Evolutionary conservation across 2,888 invertebrate species (phyloP), one percentile per base, ranked within the genome.

Genomic region (Melinaea marsaeus): DNA sequence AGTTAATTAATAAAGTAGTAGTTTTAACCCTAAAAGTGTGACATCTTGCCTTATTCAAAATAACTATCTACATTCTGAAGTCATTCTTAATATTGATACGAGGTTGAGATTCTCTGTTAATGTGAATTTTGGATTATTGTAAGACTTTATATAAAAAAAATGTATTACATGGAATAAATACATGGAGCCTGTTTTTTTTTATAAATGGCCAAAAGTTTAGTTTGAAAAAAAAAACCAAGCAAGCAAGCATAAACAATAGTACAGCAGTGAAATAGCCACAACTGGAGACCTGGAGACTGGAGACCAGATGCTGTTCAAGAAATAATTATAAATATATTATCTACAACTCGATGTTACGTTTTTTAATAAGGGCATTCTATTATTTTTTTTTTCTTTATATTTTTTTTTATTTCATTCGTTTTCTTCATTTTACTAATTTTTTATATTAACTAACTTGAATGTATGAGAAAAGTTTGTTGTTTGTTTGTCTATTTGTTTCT

Each of bases 371-470:
- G 7, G 7, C 37, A 37, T 37, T 37, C 4, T 3, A 4, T 51
- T 9, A 13, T 59, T 51, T 59, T 37, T 13, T 11, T n/a, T n/a
- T 59, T 48, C 4, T 51, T 47, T 59, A 35, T 34, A 35, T 51
- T 33, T 56, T 56, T 35, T 32, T 48, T 61, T 56, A 35, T 13
- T 56, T 55, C 55, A 48, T 22, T 48, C 48, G 48, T 48, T 48
- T 48, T 48, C n/a, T 13, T 33, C 13, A 46, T 61, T n/a, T 57
- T 11, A 46, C n/a, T 60, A 11, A 6, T 9, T 22, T 22, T 22
- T 22, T 63, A 35, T 47, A 57, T 57, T n/a, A 34, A 34, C 58
- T 48, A 9, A 58, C 13, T n/a, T 22, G 22, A 22, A 22, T 37
- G 37, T 37, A 7, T 37, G 37, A 37, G 7, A 37, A 42, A 42